Conservation (phyloP, 2,888 invertebrate species). For the Eristalis arbustorum region DNA sequence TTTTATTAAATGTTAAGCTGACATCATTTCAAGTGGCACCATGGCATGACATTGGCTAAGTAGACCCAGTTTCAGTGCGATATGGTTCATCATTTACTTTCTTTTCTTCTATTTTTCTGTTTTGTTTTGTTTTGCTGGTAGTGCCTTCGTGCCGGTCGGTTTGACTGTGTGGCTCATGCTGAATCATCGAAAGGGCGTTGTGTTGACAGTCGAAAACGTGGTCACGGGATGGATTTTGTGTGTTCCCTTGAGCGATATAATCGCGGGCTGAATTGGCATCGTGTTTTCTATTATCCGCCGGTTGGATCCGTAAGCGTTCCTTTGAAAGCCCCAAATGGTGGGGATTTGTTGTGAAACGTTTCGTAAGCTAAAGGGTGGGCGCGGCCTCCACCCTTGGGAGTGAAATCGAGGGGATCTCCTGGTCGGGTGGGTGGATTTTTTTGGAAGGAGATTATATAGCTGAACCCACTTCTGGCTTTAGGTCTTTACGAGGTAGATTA, state of each 20-base stretch:
- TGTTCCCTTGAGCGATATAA: background rate
- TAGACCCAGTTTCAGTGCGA: background rate
- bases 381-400: no score
- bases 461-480: no score
- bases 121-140: background rate
- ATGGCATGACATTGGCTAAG: constrained; percentile 27
- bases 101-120: no score
- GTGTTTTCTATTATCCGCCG: background rate
- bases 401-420: no score
- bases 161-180: background rate
- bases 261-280: background rate
- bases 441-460: no score
- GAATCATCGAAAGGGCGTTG: constrained; percentile 20
- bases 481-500: no score
- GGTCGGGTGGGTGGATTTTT: no score
- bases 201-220: background rate
- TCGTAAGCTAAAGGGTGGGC: background rate
- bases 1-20: constrained; percentile 33
- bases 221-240: background rate
- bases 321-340: background rate
- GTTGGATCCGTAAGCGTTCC: background rate
- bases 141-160: background rate
- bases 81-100: background rate
- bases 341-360: background rate
- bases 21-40: constrained; percentile 42